A percentile compares a stretch with the other conserved stretches of the same genome.
Conservation (phyloP, 2,113 vertebrate species). For the Leucoraja erinaceus region DNA sequence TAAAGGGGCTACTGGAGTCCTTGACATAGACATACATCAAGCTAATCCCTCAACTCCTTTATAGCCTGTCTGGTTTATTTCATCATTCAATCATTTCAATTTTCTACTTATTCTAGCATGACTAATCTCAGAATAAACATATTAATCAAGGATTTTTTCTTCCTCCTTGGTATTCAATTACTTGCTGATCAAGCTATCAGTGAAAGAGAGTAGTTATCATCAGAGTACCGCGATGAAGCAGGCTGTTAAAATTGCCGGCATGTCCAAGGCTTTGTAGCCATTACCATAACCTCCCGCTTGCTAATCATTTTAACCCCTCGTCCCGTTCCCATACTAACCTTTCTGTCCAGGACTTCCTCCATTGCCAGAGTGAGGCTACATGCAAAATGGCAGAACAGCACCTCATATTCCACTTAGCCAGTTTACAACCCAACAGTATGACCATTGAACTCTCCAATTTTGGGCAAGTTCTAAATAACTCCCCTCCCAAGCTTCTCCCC, state of each 20-base stretch:
- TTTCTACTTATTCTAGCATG: neutral
- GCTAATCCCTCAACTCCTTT: neutral
- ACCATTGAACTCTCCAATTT: no score
- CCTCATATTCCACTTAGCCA: no score
- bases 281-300: no score
- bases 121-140: slow-evolving; percentile 8
- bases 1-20: no score
- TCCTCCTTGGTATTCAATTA: neutral
- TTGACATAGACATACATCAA: neutral
- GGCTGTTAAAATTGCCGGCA: neutral
- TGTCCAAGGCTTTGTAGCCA: neutral
- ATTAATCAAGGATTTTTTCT: slow-evolving; percentile 8
- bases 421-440: no score
- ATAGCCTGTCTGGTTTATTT: neutral
- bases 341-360: no score
- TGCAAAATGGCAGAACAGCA: no score
- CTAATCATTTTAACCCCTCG: no score
- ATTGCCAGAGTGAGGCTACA: no score
- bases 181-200: neutral
- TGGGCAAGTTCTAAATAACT: no score
- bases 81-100: neutral
- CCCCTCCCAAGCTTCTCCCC: no score
- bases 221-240: neutral
- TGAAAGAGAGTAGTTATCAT: neutral
- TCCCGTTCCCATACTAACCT: no score